These are phyloP conservation scores for Rhynchonycteris naso DNA, from an alignment of 2,797 vertebrate genomes.

Conservation along the genomic window DNA sequence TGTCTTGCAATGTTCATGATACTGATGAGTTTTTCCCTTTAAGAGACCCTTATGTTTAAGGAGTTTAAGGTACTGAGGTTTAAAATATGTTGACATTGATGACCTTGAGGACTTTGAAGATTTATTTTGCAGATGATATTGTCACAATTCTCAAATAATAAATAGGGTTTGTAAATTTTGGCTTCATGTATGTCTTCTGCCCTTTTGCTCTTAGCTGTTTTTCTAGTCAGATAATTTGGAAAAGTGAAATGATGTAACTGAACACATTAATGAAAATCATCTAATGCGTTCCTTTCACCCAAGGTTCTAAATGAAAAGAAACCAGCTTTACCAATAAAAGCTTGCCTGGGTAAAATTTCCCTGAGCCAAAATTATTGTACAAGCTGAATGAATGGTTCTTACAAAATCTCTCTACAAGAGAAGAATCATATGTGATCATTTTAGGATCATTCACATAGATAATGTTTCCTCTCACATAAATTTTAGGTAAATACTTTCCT, in stretches of 20 bases:
- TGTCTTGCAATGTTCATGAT: background rate
- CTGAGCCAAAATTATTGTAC: background rate
- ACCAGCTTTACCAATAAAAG: constrained; percentile 29
- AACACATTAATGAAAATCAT: background rate
- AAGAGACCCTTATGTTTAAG: background rate
- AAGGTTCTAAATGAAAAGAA: constrained; percentile 10
- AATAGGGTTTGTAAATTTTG: background rate
- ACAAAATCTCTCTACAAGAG: constrained; percentile 5
- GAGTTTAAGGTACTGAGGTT: background rate
- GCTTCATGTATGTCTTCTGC: background rate
- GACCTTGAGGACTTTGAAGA: background rate
- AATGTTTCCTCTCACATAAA: background rate
- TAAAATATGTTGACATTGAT: constrained; percentile 17
- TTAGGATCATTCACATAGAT: background rate
- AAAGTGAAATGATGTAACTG: background rate
- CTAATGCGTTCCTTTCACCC: background rate
- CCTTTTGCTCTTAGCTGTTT: background rate
- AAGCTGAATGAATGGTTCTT: background rate
- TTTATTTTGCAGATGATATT: constrained; percentile 14
- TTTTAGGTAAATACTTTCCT: background rate
- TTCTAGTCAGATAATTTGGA: constrained; percentile 43
- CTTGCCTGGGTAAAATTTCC: background rate
- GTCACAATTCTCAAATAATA: constrained; percentile 30
- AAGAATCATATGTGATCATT: background rate
- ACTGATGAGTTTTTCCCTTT: constrained; percentile 16